phyloP scores from a whole-genome alignment of 2,888 invertebrate genomes.

The Bellardia bayeri region DNA sequence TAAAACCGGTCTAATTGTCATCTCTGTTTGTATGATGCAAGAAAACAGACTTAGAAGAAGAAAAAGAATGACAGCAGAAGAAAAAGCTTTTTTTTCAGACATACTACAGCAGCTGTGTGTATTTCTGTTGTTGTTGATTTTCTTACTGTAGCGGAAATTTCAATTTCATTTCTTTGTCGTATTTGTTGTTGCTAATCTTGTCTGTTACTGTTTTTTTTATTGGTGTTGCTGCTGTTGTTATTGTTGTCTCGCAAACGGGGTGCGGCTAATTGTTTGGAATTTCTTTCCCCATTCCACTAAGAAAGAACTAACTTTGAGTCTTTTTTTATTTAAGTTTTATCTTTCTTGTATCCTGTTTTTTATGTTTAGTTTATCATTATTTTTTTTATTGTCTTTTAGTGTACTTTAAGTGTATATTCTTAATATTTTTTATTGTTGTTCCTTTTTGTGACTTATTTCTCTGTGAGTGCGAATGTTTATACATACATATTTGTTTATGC shows the following conservation, averaged over 20 bases:
- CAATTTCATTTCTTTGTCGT: conserved; percentile 36
- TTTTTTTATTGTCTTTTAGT: not conserved
- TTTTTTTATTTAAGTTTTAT: not conserved
- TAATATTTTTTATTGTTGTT: not conserved
- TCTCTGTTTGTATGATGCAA: conserved; percentile 43
- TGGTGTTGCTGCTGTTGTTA: not conserved
- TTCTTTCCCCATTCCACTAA: conserved; percentile 41
- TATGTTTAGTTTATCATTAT: conserved; percentile 1
- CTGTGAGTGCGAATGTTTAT: not conserved
- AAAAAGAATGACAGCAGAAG: conserved; percentile 20
- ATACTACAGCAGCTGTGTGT: conserved; percentile 39
- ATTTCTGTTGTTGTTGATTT: conserved; percentile 1
- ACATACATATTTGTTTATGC: not conserved
- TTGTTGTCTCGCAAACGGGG: conserved; percentile 42
- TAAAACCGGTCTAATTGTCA: conserved; percentile 14
- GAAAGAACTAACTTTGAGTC: conserved; percentile 7
- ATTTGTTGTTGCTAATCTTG: conserved; percentile 8
- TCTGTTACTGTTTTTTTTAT: conserved; percentile 26
- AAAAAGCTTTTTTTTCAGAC: conserved; percentile 36
- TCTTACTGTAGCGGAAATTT: conserved; percentile 62
- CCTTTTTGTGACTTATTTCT: not conserved
- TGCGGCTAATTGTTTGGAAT: conserved; percentile 58
- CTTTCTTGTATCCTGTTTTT: conserved; percentile 15
- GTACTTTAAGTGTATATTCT: not conserved
- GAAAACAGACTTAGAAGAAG: conserved; percentile 21